These are phyloP conservation scores for Epinotia brunnichana DNA, from an alignment of 2,888 invertebrate species.

Conservation along the genomic window DNA sequence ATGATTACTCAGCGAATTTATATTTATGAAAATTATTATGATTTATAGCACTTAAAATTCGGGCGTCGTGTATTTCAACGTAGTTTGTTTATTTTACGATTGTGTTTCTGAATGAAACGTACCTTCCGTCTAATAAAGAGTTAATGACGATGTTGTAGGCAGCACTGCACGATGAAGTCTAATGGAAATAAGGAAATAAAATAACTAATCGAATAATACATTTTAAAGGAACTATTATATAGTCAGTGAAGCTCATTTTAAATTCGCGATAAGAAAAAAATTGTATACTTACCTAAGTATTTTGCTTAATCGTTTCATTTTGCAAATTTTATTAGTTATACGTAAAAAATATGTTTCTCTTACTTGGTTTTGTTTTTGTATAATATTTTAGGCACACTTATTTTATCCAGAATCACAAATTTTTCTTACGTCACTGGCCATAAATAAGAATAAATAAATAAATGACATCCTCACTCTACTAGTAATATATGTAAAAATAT, in stretches of 20 bases:
- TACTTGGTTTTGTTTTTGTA: too few relatives aligned
- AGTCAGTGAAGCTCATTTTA: background rate
- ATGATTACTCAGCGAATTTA: background rate
- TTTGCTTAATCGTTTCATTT: too few relatives aligned
- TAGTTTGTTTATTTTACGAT: background rate
- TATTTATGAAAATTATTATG: background rate
- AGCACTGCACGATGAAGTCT: background rate
- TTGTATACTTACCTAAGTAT: too few relatives aligned
- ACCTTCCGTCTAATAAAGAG: background rate
- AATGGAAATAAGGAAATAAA: background rate
- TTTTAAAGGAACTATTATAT: background rate
- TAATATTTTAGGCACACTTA: too few relatives aligned
- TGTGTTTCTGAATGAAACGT: background rate
- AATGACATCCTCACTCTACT: too few relatives aligned
- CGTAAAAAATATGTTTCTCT: too few relatives aligned
- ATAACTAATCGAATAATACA: too few relatives aligned
- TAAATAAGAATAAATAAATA: too few relatives aligned
- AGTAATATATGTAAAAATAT: too few relatives aligned
- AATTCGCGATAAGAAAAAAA: background rate
- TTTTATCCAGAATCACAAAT: background rate
- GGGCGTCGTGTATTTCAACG: background rate
- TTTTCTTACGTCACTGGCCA: background rate
- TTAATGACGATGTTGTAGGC: background rate
- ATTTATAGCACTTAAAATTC: background rate
- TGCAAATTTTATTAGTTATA: too few relatives aligned